Percentiles rank a stretch among this genome's conserved stretches.
These are phyloP conservation scores for Schizotus pectinicornis DNA, from an alignment of 2,888 invertebrate genomes.

Conservation along the genomic window DNA sequence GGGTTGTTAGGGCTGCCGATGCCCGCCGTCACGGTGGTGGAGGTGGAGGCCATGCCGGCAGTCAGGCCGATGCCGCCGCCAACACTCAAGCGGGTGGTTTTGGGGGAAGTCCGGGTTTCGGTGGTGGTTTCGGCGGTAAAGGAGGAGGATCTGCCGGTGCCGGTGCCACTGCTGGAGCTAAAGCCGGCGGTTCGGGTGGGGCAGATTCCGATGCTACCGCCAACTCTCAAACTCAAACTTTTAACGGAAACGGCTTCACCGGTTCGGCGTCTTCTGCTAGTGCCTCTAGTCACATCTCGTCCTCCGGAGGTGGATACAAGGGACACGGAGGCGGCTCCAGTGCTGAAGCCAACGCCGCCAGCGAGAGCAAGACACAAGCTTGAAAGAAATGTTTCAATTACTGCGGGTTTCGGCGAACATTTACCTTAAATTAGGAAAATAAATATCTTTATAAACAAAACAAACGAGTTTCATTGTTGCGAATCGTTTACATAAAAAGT, in stretches of 20 bases:
- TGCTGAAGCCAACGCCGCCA: slow-evolving; percentile 24
- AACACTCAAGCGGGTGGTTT: slow-evolving; percentile 19
- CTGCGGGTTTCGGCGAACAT: neutral
- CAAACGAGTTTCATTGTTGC: too few species aligned
- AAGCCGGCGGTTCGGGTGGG: slow-evolving; percentile 21
- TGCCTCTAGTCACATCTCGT: slow-evolving; percentile 28
- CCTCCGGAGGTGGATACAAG: slow-evolving; percentile 6
- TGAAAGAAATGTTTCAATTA: neutral
- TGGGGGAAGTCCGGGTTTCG: slow-evolving; percentile 9
- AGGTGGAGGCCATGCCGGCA: slow-evolving; percentile 15
- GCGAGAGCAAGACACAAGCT: slow-evolving; percentile 21
- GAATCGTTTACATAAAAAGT: too few species aligned
- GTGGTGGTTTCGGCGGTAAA: slow-evolving; percentile 7
- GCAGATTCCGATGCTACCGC: slow-evolving; percentile 21
- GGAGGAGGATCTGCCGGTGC: slow-evolving; percentile 8
- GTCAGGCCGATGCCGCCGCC: slow-evolving; percentile 28
- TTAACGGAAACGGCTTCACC: slow-evolving; percentile 36
- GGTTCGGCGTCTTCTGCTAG: slow-evolving; percentile 37
- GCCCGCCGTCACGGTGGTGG: slow-evolving; percentile 12
- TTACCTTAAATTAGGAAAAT: neutral
- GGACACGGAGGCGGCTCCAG: slow-evolving; percentile 24
- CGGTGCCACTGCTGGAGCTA: slow-evolving; percentile 18
- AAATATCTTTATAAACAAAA: too few species aligned
- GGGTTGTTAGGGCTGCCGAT: slow-evolving; percentile 25
- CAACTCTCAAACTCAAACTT: slow-evolving; percentile 38